Evolutionary conservation across 1,140 invertebrate genomes (phyloP), one percentile per base, ranked within the genome.

Genomic region (Aphaenogaster floridana): DNA sequence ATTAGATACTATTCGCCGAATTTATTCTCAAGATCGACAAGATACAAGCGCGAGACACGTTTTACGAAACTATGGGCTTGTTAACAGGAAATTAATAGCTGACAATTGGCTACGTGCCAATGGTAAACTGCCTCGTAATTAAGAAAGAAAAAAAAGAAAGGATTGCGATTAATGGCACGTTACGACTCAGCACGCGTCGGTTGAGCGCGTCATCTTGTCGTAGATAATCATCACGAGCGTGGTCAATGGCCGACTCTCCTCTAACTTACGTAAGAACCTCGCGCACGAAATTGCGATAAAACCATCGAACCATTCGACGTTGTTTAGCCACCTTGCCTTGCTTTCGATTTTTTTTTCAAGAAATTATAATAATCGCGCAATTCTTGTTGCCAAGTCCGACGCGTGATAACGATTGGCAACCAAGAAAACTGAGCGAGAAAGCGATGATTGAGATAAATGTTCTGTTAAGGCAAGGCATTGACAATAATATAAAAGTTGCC

Each of bases 191-290:
- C 68, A 61, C 54, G 54, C 39, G 42, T 83, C 54, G 42, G 42
- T 48, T 45, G 79, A 59, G 64, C 50, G 79, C 66, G 52, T 83
- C 80, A 83, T 83, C 68, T 83, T 36, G 80, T 74, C 3, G 52
- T 74, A 83, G 68, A 83, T 83, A 83, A 83, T 74, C 52, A 83
- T 83, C 68, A 36, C 68, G 17, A 57, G 17, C 39, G 42, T 83
- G 80, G 80, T 83, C 80, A 83, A 83, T 15, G 80, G 80, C 80
- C 80, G 54, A 28, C 17, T 83, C 68, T 83, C 8, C 68, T 74
- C 48, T 69, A 21, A 61, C 80, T 83, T 83, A 83, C 39, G 80
- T 83, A 83, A 83, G 52, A 83, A 48, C 4, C 45, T 83, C 52
- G 52, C 42, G 80, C 42, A 61, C 68, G 11, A 83, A 83, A 83